Evolutionary conservation across 2,797 vertebrate genomes (phyloP), one percentile per base, ranked within the genome.

Genomic region (Etheostoma perlongum): DNA sequence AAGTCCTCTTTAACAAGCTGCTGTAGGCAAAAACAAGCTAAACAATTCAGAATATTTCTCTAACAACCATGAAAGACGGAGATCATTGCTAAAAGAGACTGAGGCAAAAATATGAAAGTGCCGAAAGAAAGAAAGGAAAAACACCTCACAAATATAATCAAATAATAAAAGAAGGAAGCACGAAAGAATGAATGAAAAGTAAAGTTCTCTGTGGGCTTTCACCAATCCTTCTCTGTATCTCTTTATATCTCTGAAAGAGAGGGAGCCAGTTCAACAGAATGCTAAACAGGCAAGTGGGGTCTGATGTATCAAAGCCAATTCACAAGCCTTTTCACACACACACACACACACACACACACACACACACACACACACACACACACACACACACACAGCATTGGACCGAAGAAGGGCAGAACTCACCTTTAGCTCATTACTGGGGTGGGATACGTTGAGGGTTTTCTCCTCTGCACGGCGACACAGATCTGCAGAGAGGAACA

Each of bases 391-490:
- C 21, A 53, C 58, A 44, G n/a, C 19, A 47, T 4, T 13, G 25
- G 4, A 23, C 36, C 19, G 47, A 66, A 51, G 69, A 63, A 76
- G n/a, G 49, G 8, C 65, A 51, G 67, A 58, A 83, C 78, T 9
- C 53, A 92, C 92, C 91, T 92, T 92, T 89, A 83, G 82, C 83
- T 93, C 91, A 90, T 90, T 79, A 82, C 89, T 78, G 83, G 67
- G 49, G 82, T 82, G 54, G 33, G 74, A 72, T 72, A 33, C 23
- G 75, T 74, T 62, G 75, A 77, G 51, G 54, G 53, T 63, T 74
- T 65, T 54, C 65, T 79, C 69, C 58, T 82, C 70, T 61, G 52
- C 59, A 30, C 64, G 8, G 65, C 15, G 72, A 85, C 74, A 69
- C 82, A 67, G 67, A 78, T 80, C 74, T 54, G 78, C 77, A 70